These are phyloP conservation scores for Dusona sp. DNA, from an alignment of 2,888 invertebrate species.

Conservation along the genomic window DNA sequence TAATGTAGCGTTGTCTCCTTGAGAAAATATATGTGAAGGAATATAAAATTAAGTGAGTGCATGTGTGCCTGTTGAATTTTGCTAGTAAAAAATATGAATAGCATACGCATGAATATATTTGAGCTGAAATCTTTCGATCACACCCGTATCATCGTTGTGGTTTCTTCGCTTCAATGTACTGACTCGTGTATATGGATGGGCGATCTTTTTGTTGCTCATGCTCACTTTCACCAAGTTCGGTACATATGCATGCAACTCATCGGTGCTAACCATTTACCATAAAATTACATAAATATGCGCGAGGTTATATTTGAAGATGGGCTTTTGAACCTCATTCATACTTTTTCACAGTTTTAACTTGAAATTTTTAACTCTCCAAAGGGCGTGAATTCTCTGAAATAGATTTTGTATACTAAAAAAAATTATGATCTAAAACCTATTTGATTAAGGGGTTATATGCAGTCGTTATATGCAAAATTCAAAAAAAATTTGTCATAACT, in stretches of 20 bases:
- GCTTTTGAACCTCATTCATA: neutral
- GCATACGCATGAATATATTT: neutral
- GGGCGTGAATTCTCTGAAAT: no score
- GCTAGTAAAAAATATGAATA: neutral
- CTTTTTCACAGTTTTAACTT: no score
- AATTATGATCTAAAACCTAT: no score
- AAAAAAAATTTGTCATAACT: no score
- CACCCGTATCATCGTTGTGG: constrained; percentile 31
- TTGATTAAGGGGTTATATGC: no score
- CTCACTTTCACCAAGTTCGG: constrained; percentile 57
- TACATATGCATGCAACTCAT: constrained; percentile 18
- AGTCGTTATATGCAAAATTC: no score
- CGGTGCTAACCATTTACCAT: neutral
- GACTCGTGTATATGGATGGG: constrained; percentile 8
- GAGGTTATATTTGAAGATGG: neutral
- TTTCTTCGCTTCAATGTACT: neutral
- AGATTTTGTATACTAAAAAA: no score
- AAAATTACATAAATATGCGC: neutral
- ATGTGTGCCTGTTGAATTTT: constrained; percentile 21
- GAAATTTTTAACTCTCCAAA: no score
- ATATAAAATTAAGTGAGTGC: constrained; percentile 22
- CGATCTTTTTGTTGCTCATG: constrained; percentile 54
- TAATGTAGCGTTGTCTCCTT: constrained; percentile 53
- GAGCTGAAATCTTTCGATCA: constrained; percentile 56
- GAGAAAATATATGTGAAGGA: constrained; percentile 28